Percentiles rank a stretch among this genome's conserved stretches.
phyloP scores from a whole-genome alignment of 2,113 vertebrate genomes.

The Sprattus sprattus region DNA sequence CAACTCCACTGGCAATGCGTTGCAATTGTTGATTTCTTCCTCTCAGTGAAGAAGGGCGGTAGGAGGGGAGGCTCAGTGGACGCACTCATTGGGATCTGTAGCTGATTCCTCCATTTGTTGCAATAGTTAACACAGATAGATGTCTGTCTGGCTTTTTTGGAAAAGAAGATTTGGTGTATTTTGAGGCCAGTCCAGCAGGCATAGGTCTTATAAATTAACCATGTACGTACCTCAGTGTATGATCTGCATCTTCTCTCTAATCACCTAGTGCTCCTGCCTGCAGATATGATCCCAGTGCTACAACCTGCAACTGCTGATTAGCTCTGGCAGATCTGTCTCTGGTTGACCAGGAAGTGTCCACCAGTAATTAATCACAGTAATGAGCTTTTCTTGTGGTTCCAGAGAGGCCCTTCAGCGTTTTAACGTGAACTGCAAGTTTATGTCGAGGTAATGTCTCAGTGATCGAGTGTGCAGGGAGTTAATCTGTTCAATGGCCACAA shows the following conservation, averaged over 20 bases:
- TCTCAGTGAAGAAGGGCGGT: too few relatives aligned
- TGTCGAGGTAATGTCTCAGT: neutral
- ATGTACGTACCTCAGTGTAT: too few relatives aligned
- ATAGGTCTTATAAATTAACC: neutral
- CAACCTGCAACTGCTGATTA: neutral
- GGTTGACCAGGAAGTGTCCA: conserved; percentile 35
- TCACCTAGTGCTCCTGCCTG: neutral
- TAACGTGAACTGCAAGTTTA: conserved; percentile 29
- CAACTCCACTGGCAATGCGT: too few relatives aligned
- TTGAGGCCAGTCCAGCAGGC: neutral
- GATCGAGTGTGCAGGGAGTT: neutral
- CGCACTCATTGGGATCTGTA: too few relatives aligned
- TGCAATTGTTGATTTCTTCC: too few relatives aligned
- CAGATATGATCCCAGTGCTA: neutral
- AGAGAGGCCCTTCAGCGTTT: conserved; percentile 59
- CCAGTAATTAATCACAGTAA: conserved; percentile 69
- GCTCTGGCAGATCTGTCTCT: neutral
- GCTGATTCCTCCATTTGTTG: too few relatives aligned
- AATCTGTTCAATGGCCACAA: neutral
- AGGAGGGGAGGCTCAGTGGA: too few relatives aligned
- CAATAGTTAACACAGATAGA: too few relatives aligned
- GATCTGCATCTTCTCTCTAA: neutral
- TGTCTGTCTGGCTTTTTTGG: too few relatives aligned
- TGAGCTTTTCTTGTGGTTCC: conserved; percentile 57
- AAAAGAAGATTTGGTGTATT: too few relatives aligned